A percentile compares a stretch with the other conserved stretches of the same genome.
Conservation (phyloP, 1,140 invertebrate genomes). For the Bemisia tabaci region DNA sequence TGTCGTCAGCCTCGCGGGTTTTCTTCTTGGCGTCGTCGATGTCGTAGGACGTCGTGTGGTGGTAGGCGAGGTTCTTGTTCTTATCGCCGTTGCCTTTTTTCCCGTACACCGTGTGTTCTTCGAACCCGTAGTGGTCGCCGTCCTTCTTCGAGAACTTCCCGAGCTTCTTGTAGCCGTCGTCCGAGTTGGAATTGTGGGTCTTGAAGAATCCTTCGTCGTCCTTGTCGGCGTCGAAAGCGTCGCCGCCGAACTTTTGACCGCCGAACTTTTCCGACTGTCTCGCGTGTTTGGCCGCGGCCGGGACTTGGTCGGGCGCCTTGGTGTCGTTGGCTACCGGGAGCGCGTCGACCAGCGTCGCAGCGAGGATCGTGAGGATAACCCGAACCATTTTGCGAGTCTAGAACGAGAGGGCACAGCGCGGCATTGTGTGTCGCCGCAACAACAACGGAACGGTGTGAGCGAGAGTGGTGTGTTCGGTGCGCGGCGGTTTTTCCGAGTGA, state of each 20-base stretch:
- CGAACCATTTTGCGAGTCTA: no score
- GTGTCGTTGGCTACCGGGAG: no score
- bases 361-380: background rate
- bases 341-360: background rate
- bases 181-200: conserved; percentile 44
- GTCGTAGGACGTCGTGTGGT: conserved; percentile 11
- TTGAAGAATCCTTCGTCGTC: conserved; percentile 48
- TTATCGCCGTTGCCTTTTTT: conserved; percentile 28
- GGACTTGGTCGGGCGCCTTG: background rate
- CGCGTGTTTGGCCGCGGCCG: background rate
- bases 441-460: background rate
- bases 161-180: conserved; percentile 51
- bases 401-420: no score
- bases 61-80: conserved; percentile 6
- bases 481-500: background rate
- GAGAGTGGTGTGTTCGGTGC: background rate
- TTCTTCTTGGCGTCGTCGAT: conserved; percentile 5
- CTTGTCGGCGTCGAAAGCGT: conserved; percentile 29
- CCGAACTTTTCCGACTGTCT: no score
- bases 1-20: background rate
- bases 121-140: conserved; percentile 52
- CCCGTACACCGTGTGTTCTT: conserved; percentile 46
- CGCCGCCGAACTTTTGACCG: background rate
- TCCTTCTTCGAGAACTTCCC: conserved; percentile 54
- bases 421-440: no score